Percentiles rank a stretch among this genome's conserved stretches.
Evolutionary conservation across 2,888 invertebrate genomes (phyloP).

Genomic region (Tenthredo livida): DNA sequence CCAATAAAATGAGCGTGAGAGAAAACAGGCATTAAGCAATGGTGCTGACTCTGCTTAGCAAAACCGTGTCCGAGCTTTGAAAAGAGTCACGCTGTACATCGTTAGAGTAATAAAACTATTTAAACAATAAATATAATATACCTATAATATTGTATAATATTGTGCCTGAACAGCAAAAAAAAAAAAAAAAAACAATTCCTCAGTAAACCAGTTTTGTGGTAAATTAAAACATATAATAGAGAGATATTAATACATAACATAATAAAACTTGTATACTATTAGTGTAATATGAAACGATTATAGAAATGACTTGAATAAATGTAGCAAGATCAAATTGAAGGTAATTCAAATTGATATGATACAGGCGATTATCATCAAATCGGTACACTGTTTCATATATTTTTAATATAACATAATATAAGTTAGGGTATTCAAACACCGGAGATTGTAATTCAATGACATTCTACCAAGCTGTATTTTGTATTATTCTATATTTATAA

Average conservation of each 20-base stretch:
- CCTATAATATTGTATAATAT: conserved; percentile 28
- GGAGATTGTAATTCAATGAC: not conserved
- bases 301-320: conserved; percentile 33
- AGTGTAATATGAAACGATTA: not conserved
- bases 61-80: not conserved
- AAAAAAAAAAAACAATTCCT: conserved; percentile 15
- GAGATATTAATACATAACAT: conserved; percentile 5
- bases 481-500: not conserved
- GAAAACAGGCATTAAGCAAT: not conserved
- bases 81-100: not conserved
- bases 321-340: not conserved
- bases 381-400: not conserved
- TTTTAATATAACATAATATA: conserved; percentile 9
- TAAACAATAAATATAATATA: conserved; percentile 33
- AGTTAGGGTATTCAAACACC: not conserved
- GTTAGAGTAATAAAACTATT: conserved; percentile 37
- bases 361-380: not conserved
- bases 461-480: not conserved
- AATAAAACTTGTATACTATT: conserved; percentile 29
- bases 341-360: conserved; percentile 13
- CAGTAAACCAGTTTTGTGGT: conserved; percentile 20
- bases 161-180: conserved; percentile 47
- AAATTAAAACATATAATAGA: not conserved
- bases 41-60: not conserved
- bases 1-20: not conserved